phyloP scores from a whole-genome alignment of 35 echinoderm and acorn worm species.

The Lytechinus variegatus region DNA sequence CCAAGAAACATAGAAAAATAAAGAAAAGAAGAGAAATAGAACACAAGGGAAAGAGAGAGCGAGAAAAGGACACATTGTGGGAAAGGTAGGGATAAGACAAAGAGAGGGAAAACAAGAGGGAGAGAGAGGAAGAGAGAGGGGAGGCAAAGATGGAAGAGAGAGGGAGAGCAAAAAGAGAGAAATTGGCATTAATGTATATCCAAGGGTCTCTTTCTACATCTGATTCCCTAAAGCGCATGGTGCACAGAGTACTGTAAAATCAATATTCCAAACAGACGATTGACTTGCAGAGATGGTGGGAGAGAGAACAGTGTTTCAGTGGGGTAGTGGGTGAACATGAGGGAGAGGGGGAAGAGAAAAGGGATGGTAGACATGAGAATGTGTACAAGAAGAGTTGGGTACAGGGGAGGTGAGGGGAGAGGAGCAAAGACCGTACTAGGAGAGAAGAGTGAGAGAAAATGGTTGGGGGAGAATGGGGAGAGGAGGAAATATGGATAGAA shows the following conservation, averaged over 20 bases:
- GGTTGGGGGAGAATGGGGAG: too few species aligned
- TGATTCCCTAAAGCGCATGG: background rate
- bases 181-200: background rate
- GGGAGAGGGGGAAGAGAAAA: background rate
- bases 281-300: background rate
- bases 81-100: background rate
- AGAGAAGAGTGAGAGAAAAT: background rate
- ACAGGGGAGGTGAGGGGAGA: background rate
- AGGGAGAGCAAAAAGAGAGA: background rate
- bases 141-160: background rate
- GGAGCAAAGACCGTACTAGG: background rate
- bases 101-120: background rate
- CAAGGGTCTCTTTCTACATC: background rate
- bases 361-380: background rate
- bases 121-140: background rate
- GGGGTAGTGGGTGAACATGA: background rate
- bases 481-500: too few species aligned
- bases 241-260: background rate
- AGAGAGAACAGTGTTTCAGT: background rate
- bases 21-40: background rate
- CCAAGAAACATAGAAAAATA: background rate
- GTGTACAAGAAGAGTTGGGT: too few species aligned
- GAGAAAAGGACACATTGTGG: background rate
- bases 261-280: slow-evolving; percentile 20
- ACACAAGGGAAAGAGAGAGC: background rate